Base-by-base conservation (phyloP, 2,113 vertebrate genomes). In the Callionymus lyra region DNA sequence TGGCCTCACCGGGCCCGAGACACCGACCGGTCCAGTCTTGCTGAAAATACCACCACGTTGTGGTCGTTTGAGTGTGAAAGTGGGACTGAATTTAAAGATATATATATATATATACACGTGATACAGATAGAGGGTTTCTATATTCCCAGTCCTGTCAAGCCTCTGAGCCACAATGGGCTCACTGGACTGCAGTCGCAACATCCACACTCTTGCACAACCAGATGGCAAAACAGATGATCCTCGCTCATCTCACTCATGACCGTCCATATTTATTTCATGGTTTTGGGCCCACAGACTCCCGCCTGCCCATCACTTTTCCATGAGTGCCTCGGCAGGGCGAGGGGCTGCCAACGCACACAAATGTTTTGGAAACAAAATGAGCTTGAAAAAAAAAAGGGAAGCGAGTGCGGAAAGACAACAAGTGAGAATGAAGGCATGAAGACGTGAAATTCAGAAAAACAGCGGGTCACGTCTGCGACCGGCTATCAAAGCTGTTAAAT, bases 151-250 rank as follows among this genome's bases (percentile, higher is more conserved):
- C 32, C 50, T 52, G 56, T 72, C 51, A 54, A 55, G 44, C 53
- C 65, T 65, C 62, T 55, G 53, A 5, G 71, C 57, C 51, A 68
- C 50, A 37, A 53, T 55, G 71, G 74, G 63, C 72, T 82, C 68
- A 31, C 70, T 75, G 63, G 70, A 82, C 71, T 68, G 72, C 68
- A 76, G 70, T 74, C 72, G 72, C 77, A 81, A 74, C 73, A 81
- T 71, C 63, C 72, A 72, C 74, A 57, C 67, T 71, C 66, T 76
- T 59, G 53, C 73, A 60, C 70, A 79, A 82, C 71, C 85, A 87
- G 84, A 86, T 87, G 85, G 85, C 79, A 66, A 80, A 84, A 72
- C 84, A 87, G 84, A 86, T 86, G 84, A 87, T 85, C 79, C 70
- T 71, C 70, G 69, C 82, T 82, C 81, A 74, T 82, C 77, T 80